These are phyloP conservation scores for Camptogramma bilineatum DNA, from an alignment of 2,888 invertebrate species.

Conservation along the genomic window DNA sequence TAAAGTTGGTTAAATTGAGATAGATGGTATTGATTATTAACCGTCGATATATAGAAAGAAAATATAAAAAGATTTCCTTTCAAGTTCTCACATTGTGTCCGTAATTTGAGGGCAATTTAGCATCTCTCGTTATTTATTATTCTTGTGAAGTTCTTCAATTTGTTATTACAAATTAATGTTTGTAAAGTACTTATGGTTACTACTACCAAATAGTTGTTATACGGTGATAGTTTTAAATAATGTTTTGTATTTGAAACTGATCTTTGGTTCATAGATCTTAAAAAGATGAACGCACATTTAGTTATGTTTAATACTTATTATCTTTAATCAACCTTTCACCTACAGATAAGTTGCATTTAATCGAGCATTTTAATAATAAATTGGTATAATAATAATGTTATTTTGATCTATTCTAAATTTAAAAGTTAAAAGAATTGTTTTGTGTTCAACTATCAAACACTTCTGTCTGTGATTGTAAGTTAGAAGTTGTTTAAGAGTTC, in stretches of 20 bases:
- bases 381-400: slow-evolving; percentile 17
- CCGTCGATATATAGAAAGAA: too few species aligned
- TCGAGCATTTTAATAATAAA: slow-evolving; percentile 27
- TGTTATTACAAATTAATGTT: slow-evolving; percentile 10
- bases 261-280: slow-evolving; percentile 14
- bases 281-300: slow-evolving; percentile 22
- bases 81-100: neutral
- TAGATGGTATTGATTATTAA: too few species aligned
- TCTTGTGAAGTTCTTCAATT: neutral
- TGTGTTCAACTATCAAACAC: slow-evolving; percentile 2
- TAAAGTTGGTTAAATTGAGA: too few species aligned
- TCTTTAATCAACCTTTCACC: slow-evolving; percentile 5
- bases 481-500: slow-evolving; percentile 15
- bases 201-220: slow-evolving; percentile 26
- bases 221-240: slow-evolving; percentile 18
- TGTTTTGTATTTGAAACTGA: slow-evolving; percentile 16
- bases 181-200: slow-evolving; percentile 18
- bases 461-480: slow-evolving; percentile 16
- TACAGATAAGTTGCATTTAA: slow-evolving; percentile 31
- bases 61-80: neutral
- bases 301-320: slow-evolving; percentile 5
- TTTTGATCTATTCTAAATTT: slow-evolving; percentile 13
- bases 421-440: slow-evolving; percentile 5
- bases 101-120: neutral
- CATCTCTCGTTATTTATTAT: neutral